Evolutionary conservation across 1,140 invertebrate species (phyloP).

Genomic region (Aleiodes sp.): DNA sequence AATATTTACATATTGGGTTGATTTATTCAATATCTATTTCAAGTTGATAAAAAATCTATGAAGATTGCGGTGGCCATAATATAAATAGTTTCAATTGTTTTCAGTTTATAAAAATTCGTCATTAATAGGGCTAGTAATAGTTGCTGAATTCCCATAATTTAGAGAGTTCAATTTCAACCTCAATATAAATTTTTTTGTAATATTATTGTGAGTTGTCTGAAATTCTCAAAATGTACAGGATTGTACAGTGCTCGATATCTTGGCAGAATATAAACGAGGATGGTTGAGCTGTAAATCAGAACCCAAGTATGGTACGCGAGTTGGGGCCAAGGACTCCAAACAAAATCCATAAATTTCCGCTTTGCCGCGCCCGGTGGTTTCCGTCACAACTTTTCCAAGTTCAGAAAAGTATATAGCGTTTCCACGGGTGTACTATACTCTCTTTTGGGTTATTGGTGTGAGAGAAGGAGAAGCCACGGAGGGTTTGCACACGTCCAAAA

Average conservation of each 20-base stretch:
- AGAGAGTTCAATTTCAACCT: too few species aligned
- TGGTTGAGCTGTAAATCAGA: conserved; percentile 57
- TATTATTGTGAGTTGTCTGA: conserved; percentile 17
- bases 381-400: conserved; percentile 63
- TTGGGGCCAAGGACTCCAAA: conserved; percentile 56
- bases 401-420: conserved; percentile 60
- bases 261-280: conserved; percentile 39
- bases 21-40: too few species aligned
- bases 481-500: background rate
- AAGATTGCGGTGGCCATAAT: too few species aligned
- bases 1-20: too few species aligned
- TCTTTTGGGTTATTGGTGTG: conserved; percentile 13
- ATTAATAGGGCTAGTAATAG: too few species aligned
- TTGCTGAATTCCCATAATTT: too few species aligned
- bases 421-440: conserved; percentile 43
- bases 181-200: background rate
- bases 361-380: conserved; percentile 59
- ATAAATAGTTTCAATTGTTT: too few species aligned
- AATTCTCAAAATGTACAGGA: conserved; percentile 29
- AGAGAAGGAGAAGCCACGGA: background rate
- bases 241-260: conserved; percentile 27
- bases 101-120: too few species aligned
- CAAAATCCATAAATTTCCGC: conserved; percentile 66
- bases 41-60: background rate
- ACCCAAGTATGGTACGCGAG: conserved; percentile 20